Evolutionary conservation across 2,888 invertebrate genomes (phyloP), one percentile per base, ranked within the genome.

Genomic region (Amphiduros pacificus): DNA sequence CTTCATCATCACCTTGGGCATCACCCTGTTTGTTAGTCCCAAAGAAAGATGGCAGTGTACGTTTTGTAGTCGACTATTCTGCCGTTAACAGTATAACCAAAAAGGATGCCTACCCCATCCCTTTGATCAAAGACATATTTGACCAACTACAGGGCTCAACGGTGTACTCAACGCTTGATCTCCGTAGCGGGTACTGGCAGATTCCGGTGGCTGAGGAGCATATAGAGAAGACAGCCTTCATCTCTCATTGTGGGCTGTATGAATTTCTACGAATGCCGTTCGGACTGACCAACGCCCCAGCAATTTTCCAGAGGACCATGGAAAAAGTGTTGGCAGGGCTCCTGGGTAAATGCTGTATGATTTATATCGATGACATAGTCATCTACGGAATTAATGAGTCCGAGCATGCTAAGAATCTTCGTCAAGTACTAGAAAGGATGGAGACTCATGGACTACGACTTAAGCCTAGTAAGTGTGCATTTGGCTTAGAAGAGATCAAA

Each of bases 161-260:
- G 5, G n/a, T 61, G 22, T 71, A 68, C 58, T 56, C 62, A 0
- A 65, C 67, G 27, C 56, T 70, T 2, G 70, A 72, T 55, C 60
- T 65, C 6, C 55, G 50, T n/a, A 57, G 60, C 20, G 69, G 69
- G 2, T 71, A 62, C 50, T 69, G 65, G 62, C 70, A 71, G 54
- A 62, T 71, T 29, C 50, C 55, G 9, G 36, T 68, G 14, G 3
- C 20, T n/a, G 20, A 48, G 14, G 61, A 63, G 44, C 20, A 31
- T 29, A 40, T 51, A 5, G 52, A 48, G 6, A 54, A 66, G 11
- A 63, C 65, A 11, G 61, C 63, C 2, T 68, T 69, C 41, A 65
- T 63, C 11, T 64, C 60, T 14, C 65, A 61, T 17, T 57, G 53
- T 41, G 68, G 67, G 1, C 20, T 54, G 20, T 71, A 36, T 61